phyloP scores from a whole-genome alignment of 2,797 vertebrate species.

The Myotis findleyi region DNA sequence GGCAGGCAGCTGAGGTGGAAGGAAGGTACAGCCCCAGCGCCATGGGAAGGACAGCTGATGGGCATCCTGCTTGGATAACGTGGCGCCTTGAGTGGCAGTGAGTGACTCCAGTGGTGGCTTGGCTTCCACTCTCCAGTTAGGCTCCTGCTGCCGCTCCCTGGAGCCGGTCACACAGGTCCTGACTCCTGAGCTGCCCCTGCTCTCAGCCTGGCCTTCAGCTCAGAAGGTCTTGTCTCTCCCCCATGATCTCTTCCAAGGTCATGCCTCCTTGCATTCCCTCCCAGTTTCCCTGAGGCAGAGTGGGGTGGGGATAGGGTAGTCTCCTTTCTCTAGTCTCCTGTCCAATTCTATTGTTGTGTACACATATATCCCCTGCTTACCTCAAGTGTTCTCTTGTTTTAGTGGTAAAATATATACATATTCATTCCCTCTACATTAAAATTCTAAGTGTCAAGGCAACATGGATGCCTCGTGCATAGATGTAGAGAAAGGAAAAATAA shows the following conservation, averaged over 20 bases:
- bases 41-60: too few relatives aligned
- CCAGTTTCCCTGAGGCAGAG: not conserved
- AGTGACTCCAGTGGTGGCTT: not conserved
- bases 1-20: rapidly evolving
- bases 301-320: too few relatives aligned
- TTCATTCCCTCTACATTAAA: not conserved
- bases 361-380: not conserved
- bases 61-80: not conserved
- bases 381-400: not conserved
- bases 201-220: not conserved
- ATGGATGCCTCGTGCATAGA: not conserved
- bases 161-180: rapidly evolving
- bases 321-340: not conserved
- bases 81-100: not conserved
- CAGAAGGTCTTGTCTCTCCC: not conserved
- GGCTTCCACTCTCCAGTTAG: not conserved
- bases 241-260: not conserved
- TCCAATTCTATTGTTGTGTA: not conserved
- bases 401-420: not conserved
- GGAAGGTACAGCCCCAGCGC: rapidly evolving
- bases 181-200: not conserved
- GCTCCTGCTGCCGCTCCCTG: not conserved
- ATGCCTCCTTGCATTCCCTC: too few relatives aligned
- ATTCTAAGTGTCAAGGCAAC: not conserved
- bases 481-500: not conserved